Evolutionary conservation across 1,140 invertebrate species (phyloP).

Genomic region (Carposina sasakii): DNA sequence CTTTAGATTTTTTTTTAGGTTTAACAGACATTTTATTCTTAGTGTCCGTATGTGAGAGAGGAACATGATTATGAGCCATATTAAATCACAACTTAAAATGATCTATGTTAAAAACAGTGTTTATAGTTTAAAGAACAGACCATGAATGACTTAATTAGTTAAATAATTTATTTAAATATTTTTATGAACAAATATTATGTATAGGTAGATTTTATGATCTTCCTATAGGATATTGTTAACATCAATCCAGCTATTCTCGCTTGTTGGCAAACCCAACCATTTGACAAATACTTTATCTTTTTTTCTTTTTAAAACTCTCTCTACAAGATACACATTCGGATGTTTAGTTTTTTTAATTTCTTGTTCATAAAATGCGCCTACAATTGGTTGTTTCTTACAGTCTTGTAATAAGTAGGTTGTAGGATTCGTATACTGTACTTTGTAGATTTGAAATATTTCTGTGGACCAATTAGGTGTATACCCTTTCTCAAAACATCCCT

Average conservation of each 20-base stretch:
- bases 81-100: too few species aligned
- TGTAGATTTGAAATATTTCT: slow-evolving; percentile 47
- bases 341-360: slow-evolving; percentile 34
- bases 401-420: slow-evolving; percentile 42
- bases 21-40: too few species aligned
- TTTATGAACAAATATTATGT: too few species aligned
- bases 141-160: too few species aligned
- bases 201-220: too few species aligned
- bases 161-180: too few species aligned
- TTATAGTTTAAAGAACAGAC: too few species aligned
- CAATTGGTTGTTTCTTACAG: slow-evolving; percentile 31
- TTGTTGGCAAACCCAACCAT: slow-evolving; percentile 40
- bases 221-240: too few species aligned
- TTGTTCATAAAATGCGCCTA: slow-evolving; percentile 46
- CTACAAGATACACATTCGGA: slow-evolving; percentile 43
- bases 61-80: too few species aligned
- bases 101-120: too few species aligned
- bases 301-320: slow-evolving; percentile 35
- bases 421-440: slow-evolving; percentile 39
- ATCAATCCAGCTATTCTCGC: slow-evolving; percentile 43
- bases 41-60: too few species aligned
- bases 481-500: slow-evolving; percentile 46
- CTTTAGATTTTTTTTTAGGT: too few species aligned
- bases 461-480: slow-evolving; percentile 54
- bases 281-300: slow-evolving; percentile 41